Evolutionary conservation across 2,888 invertebrate genomes (phyloP), one percentile per base, ranked within the genome.

Genomic region (Ligdia adustata): DNA sequence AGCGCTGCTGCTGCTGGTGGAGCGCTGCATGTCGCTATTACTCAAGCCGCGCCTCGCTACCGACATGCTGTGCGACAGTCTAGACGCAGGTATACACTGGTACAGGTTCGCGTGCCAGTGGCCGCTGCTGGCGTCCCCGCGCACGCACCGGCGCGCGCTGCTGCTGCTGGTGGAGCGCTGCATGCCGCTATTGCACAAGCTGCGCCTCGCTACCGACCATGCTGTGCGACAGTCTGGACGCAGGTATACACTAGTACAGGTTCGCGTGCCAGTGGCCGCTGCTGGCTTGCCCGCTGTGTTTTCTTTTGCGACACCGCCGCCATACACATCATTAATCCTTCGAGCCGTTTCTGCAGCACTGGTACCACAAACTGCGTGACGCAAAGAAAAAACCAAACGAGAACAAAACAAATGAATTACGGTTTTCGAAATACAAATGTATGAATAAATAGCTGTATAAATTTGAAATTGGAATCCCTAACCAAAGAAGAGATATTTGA

Each of bases 31-130:
- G 88, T 93, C 94, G 9, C 92, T 96, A 78, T 91, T 98, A 58
- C 92, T 93, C 24, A 94, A 94, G 65, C 98, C 98, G 5, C 91
- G 97, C 41, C 88, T 96, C 51, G 91, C 98, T 62, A 97, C 97
- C 1, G 98, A 98, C 77, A 98, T 98, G 86, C 91, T 99, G 12
- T 96, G 97, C 91, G 95, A 97, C 69, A 96, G 97, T 1, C 92
- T 98, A 57, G 95, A 97, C 9, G 62, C 54, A 27, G 62, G 62
- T 62, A 1, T 5, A 3, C 24, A 12, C 7, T n/a, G n/a, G n/a
- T n/a, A n/a, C n/a, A n/a, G n/a, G 52, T 93, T 92, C 67, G 91
- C 95, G n/a, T 93, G 94, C 90, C 92, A 93, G 62, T 94, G 93
- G 94, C 92, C 94, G 58, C 90, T 95, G 58, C 92, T 94, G 14